Evolutionary conservation across 2,797 vertebrate species (phyloP).

Genomic region (Acanthurus lineatus): DNA sequence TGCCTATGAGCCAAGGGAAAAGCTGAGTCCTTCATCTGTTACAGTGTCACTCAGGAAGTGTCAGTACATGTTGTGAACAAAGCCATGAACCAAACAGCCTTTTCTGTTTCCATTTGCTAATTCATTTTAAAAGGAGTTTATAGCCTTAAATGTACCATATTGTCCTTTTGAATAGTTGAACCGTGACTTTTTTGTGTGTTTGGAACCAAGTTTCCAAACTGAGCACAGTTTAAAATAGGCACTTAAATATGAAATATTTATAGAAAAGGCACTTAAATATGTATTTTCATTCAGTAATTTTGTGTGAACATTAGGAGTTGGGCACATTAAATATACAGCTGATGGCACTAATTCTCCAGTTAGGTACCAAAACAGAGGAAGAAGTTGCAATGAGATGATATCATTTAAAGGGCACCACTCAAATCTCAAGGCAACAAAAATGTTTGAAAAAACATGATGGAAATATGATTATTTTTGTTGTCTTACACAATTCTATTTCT

Average conservation of each 20-base stretch:
- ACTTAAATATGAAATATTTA: not conserved
- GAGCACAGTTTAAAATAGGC: not conserved
- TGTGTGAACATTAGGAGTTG: not conserved
- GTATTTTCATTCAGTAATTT: not conserved
- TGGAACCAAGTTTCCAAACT: not conserved
- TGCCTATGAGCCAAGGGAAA: conserved; percentile 71
- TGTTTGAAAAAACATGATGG: not conserved
- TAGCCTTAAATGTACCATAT: not conserved
- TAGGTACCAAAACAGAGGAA: not conserved
- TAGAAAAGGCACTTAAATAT: not conserved
- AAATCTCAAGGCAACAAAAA: not conserved
- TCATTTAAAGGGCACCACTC: not conserved
- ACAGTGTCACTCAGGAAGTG: conserved; percentile 60
- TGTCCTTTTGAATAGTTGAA: not conserved
- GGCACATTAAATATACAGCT: not conserved
- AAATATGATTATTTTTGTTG: not conserved
- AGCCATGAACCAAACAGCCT: conserved; percentile 16
- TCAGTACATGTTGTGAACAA: conserved; percentile 36
- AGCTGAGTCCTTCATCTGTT: conserved; percentile 58
- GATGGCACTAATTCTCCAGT: conserved; percentile 3
- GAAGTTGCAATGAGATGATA: not conserved
- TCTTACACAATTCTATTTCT: not conserved
- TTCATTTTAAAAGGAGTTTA: not conserved
- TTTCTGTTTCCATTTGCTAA: conserved; percentile 47
- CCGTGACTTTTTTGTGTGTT: not conserved